Base-by-base conservation (phyloP, 2,888 invertebrate species). In the Lathronympha strigana region DNA sequence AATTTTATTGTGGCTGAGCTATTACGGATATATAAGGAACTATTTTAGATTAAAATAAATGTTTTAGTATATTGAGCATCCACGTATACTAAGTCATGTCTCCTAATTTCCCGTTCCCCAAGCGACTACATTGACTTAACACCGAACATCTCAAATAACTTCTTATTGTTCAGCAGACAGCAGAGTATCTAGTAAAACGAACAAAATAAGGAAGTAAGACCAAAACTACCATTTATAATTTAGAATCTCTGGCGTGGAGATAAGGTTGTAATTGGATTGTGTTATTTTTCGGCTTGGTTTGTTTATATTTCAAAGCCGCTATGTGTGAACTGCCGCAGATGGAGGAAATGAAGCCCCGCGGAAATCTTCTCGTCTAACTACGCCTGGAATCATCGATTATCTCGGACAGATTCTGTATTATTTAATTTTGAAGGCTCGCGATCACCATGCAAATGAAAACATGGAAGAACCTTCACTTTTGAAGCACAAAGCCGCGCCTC, bases 261-360 rank as follows among this genome's bases (percentile, higher is more conserved):
- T 57, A 19, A 31, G 31, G 3, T 45, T 17, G 4, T 31, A 19
- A 45, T 45, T 9, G 9, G 31, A 19, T 4, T 28, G 19, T 45
- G 13, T 31, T 19, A 4, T 19, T 8, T 57, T 45, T 15, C 17
- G 5, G 28, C 28, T 31, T 57, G 17, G 13, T 21, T 1, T 31
- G 19, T 45, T 45, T n/a, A 28, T 8, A 31, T 43, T 43, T 4
- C 1, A n/a, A n/a, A 31, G 8, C 4, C 15, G 31, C 4, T 1
- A 43, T 43, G 19, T 31, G 57, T 43, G 57, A 57, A 57, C 43
- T 31, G 43, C 43, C 21, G 17, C 57, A 57, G 43, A 45, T 19
- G 57, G 57, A 43, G 57, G 57, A 57, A 57, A 57, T 57, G 43
- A 57, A 57, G 28, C 57, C 31, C 43, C 43, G 43, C 31, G 57